Evolutionary conservation across 1,140 invertebrate species (phyloP).

Genomic region (Chymomyza costata): DNA sequence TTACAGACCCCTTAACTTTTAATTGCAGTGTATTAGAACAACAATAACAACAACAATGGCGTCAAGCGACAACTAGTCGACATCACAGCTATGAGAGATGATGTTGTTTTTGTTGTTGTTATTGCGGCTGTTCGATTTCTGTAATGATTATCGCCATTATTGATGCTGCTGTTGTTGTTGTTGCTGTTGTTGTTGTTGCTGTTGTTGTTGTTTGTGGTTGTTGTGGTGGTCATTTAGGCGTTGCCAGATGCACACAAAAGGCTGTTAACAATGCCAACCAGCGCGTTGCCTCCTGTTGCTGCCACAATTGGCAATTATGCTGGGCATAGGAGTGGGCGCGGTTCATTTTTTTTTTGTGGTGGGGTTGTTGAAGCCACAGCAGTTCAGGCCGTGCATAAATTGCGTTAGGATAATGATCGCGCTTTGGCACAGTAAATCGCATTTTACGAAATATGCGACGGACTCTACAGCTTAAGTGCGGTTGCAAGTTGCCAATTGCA

Average conservation of each 20-base stretch:
- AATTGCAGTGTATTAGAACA: no score
- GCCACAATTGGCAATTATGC: conserved; percentile 58
- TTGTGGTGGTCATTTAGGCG: conserved; percentile 29
- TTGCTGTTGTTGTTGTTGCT: conserved; percentile 5
- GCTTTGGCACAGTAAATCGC: conserved; percentile 70
- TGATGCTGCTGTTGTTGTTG: conserved; percentile 40
- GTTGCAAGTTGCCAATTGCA: conserved; percentile 17
- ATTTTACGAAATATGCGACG: conserved; percentile 64
- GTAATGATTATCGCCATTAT: conserved; percentile 64
- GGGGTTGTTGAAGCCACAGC: conserved; percentile 6
- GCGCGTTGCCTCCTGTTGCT: conserved; percentile 31
- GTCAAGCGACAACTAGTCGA: no score
- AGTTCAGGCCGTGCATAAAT: conserved; percentile 71
- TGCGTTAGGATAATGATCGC: conserved; percentile 74
- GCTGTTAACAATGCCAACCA: conserved; percentile 33
- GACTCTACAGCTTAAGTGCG: conserved; percentile 63
- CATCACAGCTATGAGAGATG: no score
- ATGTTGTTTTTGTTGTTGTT: conserved; percentile 17
- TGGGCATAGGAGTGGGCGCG: conserved; percentile 47
- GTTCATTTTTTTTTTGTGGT: no score
- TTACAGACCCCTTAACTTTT: no score
- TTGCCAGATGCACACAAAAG: conserved; percentile 22
- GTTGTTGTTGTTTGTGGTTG: conserved; percentile 24
- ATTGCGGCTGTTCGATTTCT: conserved; percentile 48
- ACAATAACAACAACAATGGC: no score